phyloP scores from a whole-genome alignment of 2,888 invertebrate genomes.

The Limenitis camilla region DNA sequence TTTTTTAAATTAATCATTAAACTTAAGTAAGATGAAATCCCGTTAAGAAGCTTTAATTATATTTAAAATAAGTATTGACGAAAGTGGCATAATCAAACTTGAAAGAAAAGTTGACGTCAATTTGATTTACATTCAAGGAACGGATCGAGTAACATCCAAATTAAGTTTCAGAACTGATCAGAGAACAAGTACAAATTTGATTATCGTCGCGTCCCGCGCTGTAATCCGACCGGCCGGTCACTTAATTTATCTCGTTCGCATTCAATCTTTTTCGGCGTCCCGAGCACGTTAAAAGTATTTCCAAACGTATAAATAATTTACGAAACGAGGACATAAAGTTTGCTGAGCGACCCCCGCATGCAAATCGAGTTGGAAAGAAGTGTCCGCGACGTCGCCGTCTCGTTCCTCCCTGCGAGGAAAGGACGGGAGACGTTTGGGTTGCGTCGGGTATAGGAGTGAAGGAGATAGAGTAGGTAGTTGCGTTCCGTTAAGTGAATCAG shows the following conservation, averaged over 20 bases:
- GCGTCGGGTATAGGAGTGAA: constrained; percentile 44
- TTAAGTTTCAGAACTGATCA: constrained; percentile 34
- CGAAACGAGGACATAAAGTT: constrained; percentile 73
- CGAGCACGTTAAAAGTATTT: constrained; percentile 70
- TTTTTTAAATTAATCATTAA: neutral
- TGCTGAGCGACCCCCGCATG: constrained; percentile 69
- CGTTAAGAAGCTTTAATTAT: constrained; percentile 1
- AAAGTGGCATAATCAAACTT: constrained; percentile 9
- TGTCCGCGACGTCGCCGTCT: constrained; percentile 57
- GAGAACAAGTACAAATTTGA: constrained; percentile 37
- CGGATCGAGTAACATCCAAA: constrained; percentile 24
- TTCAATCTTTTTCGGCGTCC: constrained; percentile 59
- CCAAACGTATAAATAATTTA: constrained; percentile 73
- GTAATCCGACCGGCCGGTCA: constrained; percentile 56
- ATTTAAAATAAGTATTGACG: constrained; percentile 1
- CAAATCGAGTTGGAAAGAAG: constrained; percentile 73
- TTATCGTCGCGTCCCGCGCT: constrained; percentile 42
- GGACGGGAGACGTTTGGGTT: constrained; percentile 32
- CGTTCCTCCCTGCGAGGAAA: constrained; percentile 45
- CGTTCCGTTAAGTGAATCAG: constrained; percentile 74
- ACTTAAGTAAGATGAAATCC: neutral
- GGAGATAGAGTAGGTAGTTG: constrained; percentile 60
- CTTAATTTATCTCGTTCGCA: constrained; percentile 51
- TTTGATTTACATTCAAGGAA: constrained; percentile 22
- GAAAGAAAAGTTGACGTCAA: constrained; percentile 21